Evolutionary conservation across 2,113 vertebrate species (phyloP), one percentile per base, ranked within the genome.

Genomic region (Athene noctua): DNA sequence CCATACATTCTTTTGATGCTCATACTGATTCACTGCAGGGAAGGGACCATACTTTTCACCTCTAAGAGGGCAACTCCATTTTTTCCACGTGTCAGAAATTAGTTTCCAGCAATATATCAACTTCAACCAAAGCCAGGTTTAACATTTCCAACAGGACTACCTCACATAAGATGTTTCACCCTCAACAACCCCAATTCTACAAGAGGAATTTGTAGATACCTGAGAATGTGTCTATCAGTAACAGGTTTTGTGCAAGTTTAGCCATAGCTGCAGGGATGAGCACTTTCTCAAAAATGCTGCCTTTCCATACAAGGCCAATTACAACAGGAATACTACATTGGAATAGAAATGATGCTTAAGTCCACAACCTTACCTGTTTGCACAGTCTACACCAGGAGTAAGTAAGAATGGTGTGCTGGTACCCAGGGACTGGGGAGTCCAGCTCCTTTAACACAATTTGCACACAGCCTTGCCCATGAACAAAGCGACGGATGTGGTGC

Each of bases 361-460:
- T 44, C 18, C 65, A 52, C 23, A 75, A 16, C 23, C 84, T 62
- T 97, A 99, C 99, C 99, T 99, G 99, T 97, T 99, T 99, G 97
- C 99, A 99, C 85, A 99, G 95, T 92, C 99, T 99, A 92, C 99
- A 99, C 99, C 99, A 99, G 91, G 99, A 99, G 87, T 99, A 99
- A 84, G 99, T 99, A 46, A 99, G 99, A 71, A 99, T 99, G 6
- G 99, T 99, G 98, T 99, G 99, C 79, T 99, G 99, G 93, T 99
- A 99, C 7, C 99, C 99, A 44, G 99, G 99, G 29, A 99, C 99
- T 0, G 99, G 99, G 10, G 99, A 99, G 96, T 99, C 99, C 97
- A 99, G 96, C 97, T 99, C 99, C 97, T 99, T 99, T 44, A 99
- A 75, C 52, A 99, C 99, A 42, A 99, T 99, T 98, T 99, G 99